These are phyloP conservation scores for Drosophila neocordata DNA, from an alignment of 1,140 invertebrate species.

Conservation along the genomic window DNA sequence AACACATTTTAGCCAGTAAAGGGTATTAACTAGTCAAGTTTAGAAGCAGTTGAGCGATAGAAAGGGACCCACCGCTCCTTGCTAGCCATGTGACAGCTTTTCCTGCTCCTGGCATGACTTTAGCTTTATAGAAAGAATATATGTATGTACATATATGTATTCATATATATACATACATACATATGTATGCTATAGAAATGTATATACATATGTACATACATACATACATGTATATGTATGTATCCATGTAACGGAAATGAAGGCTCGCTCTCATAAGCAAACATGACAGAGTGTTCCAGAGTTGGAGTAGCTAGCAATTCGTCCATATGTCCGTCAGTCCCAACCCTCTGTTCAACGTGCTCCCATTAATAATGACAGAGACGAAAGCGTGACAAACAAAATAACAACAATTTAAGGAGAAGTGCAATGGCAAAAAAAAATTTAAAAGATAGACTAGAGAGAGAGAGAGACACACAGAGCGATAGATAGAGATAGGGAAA, in stretches of 20 bases:
- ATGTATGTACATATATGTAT: conserved; percentile 9
- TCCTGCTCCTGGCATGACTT: conserved; percentile 7
- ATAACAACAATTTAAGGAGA: conserved; percentile 41
- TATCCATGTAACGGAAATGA: conserved; percentile 46
- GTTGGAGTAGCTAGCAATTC: conserved; percentile 5
- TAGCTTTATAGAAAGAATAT: not conserved
- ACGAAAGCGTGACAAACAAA: conserved; percentile 72
- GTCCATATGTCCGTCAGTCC: conserved; percentile 17
- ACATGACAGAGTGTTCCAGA: conserved; percentile 57
- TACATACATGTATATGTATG: conserved; percentile 12
- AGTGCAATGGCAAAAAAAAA: conserved; percentile 33
- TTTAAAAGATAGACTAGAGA: conserved; percentile 24
- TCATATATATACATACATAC: too few species aligned
- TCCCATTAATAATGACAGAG: conserved; percentile 69
- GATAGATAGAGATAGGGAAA: conserved; percentile 18
- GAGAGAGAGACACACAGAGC: conserved; percentile 18
- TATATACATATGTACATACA: conserved; percentile 2
- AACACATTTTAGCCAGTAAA: too few species aligned
- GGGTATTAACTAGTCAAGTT: not conserved
- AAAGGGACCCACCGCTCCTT: conserved; percentile 17
- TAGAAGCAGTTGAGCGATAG: conserved; percentile 13
- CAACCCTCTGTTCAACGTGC: conserved; percentile 30
- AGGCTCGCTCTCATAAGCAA: conserved; percentile 64
- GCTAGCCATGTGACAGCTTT: conserved; percentile 64
- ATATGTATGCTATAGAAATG: conserved; percentile 7